Conservation (phyloP, 2,797 vertebrate genomes). For the Crocodylus rhombifer region DNA sequence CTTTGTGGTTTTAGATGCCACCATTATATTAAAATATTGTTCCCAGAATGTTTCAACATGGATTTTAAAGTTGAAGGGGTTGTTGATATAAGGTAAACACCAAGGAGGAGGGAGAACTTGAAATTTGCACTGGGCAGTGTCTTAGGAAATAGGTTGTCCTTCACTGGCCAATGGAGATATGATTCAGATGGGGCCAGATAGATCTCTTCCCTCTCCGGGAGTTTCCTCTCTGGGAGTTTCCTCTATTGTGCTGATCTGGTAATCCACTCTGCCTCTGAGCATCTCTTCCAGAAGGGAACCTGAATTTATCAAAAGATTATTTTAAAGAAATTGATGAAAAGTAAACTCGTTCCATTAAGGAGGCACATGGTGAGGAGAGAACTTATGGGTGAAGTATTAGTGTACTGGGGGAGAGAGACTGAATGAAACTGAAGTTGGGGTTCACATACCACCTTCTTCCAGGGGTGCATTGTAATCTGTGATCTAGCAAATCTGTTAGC, state of each 20-base stretch:
- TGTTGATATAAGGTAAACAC: too few species aligned
- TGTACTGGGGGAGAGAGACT: conserved; percentile 50
- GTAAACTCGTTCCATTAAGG: background rate
- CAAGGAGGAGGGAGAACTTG: too few species aligned
- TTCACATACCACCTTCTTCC: conserved; percentile 48
- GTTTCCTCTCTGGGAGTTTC: background rate
- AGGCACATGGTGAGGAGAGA: background rate
- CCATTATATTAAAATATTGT: too few species aligned
- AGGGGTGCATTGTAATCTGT: background rate
- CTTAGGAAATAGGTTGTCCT: background rate
- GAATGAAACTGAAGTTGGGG: conserved; percentile 29
- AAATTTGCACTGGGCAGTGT: background rate
- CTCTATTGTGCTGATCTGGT: background rate
- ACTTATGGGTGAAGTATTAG: conserved; percentile 63
- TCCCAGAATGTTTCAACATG: too few species aligned
- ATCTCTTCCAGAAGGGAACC: background rate
- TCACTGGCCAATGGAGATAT: background rate
- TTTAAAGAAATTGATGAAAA: background rate
- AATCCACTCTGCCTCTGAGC: background rate
- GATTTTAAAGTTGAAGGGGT: too few species aligned
- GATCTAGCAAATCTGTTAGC: background rate
- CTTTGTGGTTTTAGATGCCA: too few species aligned
- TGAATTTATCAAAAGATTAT: background rate
- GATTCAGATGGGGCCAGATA: background rate
- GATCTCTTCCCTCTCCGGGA: background rate